Conservation (phyloP, 2,797 vertebrate species). For the Lophotriccus pileatus region DNA sequence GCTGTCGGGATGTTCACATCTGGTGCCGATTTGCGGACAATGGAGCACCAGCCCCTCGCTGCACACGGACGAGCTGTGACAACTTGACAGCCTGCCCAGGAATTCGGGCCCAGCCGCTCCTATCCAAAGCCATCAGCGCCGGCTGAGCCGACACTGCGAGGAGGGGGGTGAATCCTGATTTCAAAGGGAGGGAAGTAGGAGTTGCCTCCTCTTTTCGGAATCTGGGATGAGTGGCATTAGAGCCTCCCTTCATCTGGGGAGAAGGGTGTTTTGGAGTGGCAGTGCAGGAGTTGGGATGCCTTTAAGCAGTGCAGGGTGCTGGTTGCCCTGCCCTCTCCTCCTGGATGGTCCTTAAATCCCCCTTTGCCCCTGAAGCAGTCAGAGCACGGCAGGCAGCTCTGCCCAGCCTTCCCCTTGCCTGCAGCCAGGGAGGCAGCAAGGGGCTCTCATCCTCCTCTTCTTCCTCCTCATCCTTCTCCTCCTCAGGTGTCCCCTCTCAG, state of each 20-base stretch:
- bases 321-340: not conserved
- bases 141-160: not conserved
- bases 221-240: not conserved
- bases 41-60: constrained; percentile 68
- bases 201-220: not conserved
- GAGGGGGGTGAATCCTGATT: not conserved
- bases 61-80: constrained; percentile 57
- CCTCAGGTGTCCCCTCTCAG: not conserved
- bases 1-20: constrained; percentile 70
- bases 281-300: not conserved
- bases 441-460: not conserved
- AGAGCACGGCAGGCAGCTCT: not conserved
- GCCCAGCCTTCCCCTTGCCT: not conserved
- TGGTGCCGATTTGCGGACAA: constrained; percentile 76
- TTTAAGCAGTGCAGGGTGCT: not conserved
- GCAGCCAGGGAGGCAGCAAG: accelerated
- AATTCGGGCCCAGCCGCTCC: constrained; percentile 50
- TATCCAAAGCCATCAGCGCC: not conserved
- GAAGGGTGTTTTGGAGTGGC: not conserved
- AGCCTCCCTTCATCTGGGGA: not conserved
- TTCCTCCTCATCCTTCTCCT: not conserved
- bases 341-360: too few relatives aligned
- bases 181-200: not conserved
- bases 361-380: accelerated
- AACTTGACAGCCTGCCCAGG: constrained; percentile 72